Evolutionary conservation across 2,888 invertebrate genomes (phyloP), one percentile per base, ranked within the genome.

Genomic region (Tridacna crocea): DNA sequence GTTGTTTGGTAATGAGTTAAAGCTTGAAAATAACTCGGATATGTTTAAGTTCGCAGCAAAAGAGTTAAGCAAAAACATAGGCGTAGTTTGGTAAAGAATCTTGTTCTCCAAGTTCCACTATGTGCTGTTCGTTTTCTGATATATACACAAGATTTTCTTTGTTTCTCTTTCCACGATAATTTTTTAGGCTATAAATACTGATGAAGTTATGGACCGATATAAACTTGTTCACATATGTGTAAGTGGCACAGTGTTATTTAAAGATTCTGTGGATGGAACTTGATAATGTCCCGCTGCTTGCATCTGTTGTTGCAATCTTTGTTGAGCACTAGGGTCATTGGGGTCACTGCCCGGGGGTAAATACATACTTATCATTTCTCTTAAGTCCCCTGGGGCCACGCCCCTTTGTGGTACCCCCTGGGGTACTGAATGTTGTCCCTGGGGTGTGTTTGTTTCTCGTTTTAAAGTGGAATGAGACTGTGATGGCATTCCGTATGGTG

Each of bases 281-380:
- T 88, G 90, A 83, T 93, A 92, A 75, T 92, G 92, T 77, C 90
- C 89, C n/a, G 79, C 79, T 6, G 83, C 83, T 47, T 84, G 84
- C 83, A 84, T 83, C 87, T 92, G 92, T 75, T 90, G 90, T 80
- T 91, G 91, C 55, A 90, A 87, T 78, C 90, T 88, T 68, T 89
- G 90, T 75, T 90, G 91, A 77, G 89, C 87, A 87, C 82, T 81
- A 83, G 90, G 87, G 88, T 90, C 89, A 87, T 90, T 85, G 66
- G 89, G 85, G 72, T 88, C 87, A 82, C 87, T 82, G 93, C 96
- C 97, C 77, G 96, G 96, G 22, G 95, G 95, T 93, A 97, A 95
- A 95, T 97, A 97, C 96, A 97, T 96, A 90, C 96, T 96, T 94
- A 97, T 96, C 96, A 97, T 96, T 93, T 97, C 96, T 77, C 96